phyloP scores from a whole-genome alignment of 2,888 invertebrate species.

The Andrena bucephala region DNA sequence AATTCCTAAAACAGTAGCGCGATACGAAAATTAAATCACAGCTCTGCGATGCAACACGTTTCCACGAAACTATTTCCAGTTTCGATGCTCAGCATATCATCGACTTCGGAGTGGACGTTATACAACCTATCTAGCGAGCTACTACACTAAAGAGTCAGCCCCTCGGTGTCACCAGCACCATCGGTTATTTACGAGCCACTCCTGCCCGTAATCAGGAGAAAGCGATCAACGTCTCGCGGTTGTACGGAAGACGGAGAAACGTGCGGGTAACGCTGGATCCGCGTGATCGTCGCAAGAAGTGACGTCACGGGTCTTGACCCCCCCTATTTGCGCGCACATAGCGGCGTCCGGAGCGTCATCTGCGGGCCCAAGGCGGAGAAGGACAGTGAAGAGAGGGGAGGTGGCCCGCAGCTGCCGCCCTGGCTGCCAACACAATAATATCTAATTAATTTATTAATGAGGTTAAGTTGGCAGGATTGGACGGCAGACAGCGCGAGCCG shows the following conservation, averaged over 20 bases:
- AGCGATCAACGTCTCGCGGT: not conserved
- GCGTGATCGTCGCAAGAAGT: slow-evolving; percentile 65
- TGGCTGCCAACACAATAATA: slow-evolving; percentile 84
- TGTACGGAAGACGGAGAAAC: slow-evolving; percentile 48
- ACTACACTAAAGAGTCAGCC: not conserved
- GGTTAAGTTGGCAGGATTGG: slow-evolving; percentile 84
- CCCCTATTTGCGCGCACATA: slow-evolving; percentile 43
- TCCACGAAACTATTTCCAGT: too few relatives aligned
- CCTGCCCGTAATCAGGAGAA: not conserved
- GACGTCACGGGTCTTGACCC: slow-evolving; percentile 78
- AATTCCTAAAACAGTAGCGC: too few relatives aligned
- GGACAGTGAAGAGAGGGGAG: slow-evolving; percentile 44
- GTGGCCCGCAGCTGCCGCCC: slow-evolving; percentile 82
- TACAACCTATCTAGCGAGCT: too few relatives aligned
- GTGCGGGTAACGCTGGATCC: slow-evolving; percentile 60
- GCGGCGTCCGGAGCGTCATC: slow-evolving; percentile 68
- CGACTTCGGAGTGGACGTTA: too few relatives aligned
- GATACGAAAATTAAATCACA: too few relatives aligned
- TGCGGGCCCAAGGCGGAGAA: slow-evolving; percentile 69
- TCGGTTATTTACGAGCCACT: not conserved
- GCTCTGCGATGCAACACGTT: too few relatives aligned
- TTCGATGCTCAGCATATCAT: too few relatives aligned
- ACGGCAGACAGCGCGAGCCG: slow-evolving; percentile 82
- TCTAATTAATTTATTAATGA: slow-evolving; percentile 85
- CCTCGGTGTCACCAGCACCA: not conserved